Conservation (phyloP, 2,888 invertebrate genomes). For the Octodonta nipae region DNA sequence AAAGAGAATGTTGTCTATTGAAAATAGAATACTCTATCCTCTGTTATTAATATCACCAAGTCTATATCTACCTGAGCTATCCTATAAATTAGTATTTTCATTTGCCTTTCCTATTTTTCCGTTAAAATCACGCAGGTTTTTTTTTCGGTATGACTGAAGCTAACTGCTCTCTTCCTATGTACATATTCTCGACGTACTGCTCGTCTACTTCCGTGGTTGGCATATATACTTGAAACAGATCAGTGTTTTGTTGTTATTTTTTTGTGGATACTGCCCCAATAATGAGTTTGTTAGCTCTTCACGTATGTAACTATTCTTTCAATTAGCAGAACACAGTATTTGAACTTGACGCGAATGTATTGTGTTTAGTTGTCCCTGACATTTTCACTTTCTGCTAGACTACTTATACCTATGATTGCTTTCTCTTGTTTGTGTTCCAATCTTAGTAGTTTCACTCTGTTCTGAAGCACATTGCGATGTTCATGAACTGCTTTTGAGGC, state of each 20-base stretch:
- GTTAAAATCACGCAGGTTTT: neutral
- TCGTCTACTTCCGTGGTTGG: neutral
- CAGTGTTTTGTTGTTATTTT: no score
- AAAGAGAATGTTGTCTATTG: conserved; percentile 1
- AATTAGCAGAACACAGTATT: neutral
- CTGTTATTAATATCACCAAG: no score
- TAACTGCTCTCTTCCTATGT: neutral
- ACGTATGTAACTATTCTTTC: neutral
- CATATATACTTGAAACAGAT: no score
- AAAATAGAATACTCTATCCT: neutral
- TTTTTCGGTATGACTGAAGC: no score
- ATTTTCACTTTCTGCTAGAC: conserved; percentile 1
- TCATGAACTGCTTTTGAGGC: neutral
- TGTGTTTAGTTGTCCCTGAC: neutral
- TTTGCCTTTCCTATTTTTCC: neutral
- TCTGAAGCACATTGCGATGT: conserved; percentile 1
- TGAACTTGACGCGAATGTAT: neutral
- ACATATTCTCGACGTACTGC: neutral
- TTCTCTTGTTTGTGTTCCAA: neutral
- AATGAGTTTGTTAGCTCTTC: neutral
- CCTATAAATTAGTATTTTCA: no score
- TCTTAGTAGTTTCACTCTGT: neutral
- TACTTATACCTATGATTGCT: neutral
- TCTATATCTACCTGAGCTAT: no score
- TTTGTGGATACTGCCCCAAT: no score